Evolutionary conservation across 2,888 invertebrate species (phyloP), one percentile per base, ranked within the genome.

Genomic region (Hirtodrosophila cameraria): DNA sequence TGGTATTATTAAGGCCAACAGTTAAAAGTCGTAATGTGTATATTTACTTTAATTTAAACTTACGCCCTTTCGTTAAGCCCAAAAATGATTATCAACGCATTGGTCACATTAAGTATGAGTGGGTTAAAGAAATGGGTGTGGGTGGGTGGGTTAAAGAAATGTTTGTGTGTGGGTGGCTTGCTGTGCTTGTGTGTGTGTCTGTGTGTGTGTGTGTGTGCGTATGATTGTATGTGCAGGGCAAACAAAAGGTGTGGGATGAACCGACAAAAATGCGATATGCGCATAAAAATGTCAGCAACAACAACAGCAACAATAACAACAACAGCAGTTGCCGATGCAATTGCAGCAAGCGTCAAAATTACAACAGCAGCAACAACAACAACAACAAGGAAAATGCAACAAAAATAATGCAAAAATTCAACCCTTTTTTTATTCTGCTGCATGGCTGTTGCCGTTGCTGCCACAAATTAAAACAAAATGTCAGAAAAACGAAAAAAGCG

Each of bases 391-490:
- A 59, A 61, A 73, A 60, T 62, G 63, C 63, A 77, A 75, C 72
- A 74, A 59, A 75, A 63, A 71, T 57, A 59, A 50, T 39, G 45
- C 38, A 46, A 78, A 76, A 87, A 86, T 79, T 78, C 86, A 82
- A 87, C 88, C 88, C 88, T 72, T 79, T 81, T 69, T 66, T 60
- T 23, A 6, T 23, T n/a, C n/a, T n/a, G n/a, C n/a, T 46, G 36
- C 48, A 25, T 66, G 25, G 45, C 45, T 30, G 58, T 59, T 57
- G 69, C 60, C 54, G 58, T 31, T 71, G 65, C 75, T 80, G 81
- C 78, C 76, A 77, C 81, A 86, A 87, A 86, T 83, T 87, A 86
- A 86, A 87, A 87, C 80, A 81, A 88, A 88, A 88, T 87, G 84
- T 86, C 86, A 74, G 86, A 72, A 75, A 71, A 65, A 54, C 45